Conservation (phyloP, 2,113 vertebrate species). For the Serinus canaria region DNA sequence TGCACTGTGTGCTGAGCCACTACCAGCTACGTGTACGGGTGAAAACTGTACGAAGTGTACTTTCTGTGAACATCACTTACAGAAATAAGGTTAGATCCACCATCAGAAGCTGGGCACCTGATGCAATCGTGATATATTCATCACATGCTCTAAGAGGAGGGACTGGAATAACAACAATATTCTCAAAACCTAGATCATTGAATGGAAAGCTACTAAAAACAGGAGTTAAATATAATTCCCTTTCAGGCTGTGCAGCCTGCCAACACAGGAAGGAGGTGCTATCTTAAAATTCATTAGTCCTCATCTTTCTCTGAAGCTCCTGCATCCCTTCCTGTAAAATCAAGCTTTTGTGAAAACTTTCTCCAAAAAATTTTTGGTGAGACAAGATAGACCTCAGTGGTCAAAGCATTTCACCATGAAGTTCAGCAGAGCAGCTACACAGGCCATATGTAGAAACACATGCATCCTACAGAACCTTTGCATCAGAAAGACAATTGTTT, state of each 20-base stretch:
- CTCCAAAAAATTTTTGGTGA: not conserved
- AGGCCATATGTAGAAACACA: not conserved
- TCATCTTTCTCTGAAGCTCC: not conserved
- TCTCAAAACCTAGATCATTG: not conserved
- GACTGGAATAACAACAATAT: not conserved
- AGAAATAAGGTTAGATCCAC: not conserved
- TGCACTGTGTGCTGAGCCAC: not conserved
- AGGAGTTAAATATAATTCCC: not conserved
- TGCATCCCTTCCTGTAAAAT: not conserved
- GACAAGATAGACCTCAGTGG: not conserved
- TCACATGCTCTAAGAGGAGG: not conserved
- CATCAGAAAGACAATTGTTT: not conserved
- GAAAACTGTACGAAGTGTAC: not conserved
- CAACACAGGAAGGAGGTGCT: not conserved
- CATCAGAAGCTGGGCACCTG: not conserved
- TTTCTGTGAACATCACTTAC: not conserved
- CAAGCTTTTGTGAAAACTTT: not conserved
- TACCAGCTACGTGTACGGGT: not conserved
- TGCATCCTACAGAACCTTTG: not conserved
- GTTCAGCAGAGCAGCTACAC: not conserved
- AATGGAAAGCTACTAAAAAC: not conserved
- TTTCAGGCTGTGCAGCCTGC: not conserved
- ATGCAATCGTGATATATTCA: not conserved
- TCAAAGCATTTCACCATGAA: not conserved
- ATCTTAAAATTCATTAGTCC: not conserved